A percentile compares a stretch with the other conserved stretches of the same genome.
Evolutionary conservation across 2,113 vertebrate species (phyloP).

Genomic region (Silurus meridionalis): DNA sequence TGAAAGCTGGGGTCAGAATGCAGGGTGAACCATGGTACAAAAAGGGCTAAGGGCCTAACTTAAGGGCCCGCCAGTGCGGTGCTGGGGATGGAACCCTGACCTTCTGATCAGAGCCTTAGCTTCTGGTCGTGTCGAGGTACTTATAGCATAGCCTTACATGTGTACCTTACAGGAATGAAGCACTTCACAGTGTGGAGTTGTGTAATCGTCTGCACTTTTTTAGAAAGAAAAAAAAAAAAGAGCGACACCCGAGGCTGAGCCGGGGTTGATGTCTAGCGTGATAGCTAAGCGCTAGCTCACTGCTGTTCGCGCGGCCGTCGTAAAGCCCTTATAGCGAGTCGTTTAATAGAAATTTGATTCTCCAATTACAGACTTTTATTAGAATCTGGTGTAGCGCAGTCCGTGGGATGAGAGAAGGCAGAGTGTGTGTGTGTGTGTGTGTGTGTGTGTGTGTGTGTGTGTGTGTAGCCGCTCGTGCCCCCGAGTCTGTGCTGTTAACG

Average conservation of each 20-base stretch:
- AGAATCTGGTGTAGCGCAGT: slow-evolving; percentile 30
- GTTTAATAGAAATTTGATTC: slow-evolving; percentile 33
- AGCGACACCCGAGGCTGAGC: not conserved
- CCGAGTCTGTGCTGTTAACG: slow-evolving; percentile 36
- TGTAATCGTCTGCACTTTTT: not conserved
- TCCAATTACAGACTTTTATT: slow-evolving; percentile 28
- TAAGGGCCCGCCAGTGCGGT: too few species aligned
- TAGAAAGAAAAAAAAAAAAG: not conserved
- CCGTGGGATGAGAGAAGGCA: not conserved
- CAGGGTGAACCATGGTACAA: too few species aligned
- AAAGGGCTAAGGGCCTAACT: too few species aligned
- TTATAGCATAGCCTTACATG: too few species aligned
- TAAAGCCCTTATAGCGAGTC: slow-evolving; percentile 10
- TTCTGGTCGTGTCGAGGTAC: not conserved
- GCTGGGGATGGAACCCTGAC: too few species aligned
- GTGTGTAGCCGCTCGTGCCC: not conserved
- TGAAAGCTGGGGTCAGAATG: too few species aligned
- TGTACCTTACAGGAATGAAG: not conserved
- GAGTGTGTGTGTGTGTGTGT: too few species aligned
- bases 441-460: too few species aligned
- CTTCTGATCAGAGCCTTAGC: too few species aligned
- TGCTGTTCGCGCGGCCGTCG: not conserved
- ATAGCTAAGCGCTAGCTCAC: not conserved
- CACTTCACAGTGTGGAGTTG: too few species aligned
- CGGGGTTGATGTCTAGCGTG: not conserved